Conservation (phyloP, 2,797 vertebrate species). For the Etheostoma nigrum region DNA sequence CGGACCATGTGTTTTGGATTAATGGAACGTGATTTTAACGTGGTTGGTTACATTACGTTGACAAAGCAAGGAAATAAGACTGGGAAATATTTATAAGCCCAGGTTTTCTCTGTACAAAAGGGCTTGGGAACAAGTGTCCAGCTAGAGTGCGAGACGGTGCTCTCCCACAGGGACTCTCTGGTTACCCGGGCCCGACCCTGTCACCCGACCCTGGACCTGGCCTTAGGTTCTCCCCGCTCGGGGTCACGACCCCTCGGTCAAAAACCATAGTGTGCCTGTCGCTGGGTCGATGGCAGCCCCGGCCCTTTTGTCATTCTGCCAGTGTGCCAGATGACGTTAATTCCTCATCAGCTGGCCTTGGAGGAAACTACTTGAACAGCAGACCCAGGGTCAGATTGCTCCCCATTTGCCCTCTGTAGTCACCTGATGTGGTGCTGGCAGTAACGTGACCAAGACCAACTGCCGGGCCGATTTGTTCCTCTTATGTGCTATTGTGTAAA, state of each 20-base stretch:
- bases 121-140: slow-evolving; percentile 58
- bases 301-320: slow-evolving; percentile 53
- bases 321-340: slow-evolving; percentile 74
- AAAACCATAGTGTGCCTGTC: slow-evolving; percentile 74
- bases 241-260: slow-evolving; percentile 70
- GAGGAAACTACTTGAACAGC: slow-evolving; percentile 55
- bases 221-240: slow-evolving; percentile 48
- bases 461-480: slow-evolving; percentile 41
- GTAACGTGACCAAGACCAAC: slow-evolving; percentile 41
- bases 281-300: slow-evolving; percentile 62
- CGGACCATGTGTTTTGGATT: slow-evolving; percentile 36
- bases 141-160: slow-evolving; percentile 17
- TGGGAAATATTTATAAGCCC: slow-evolving; percentile 52
- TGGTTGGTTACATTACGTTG: slow-evolving; percentile 35
- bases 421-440: slow-evolving; percentile 30
- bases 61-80: slow-evolving; percentile 54
- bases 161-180: slow-evolving; percentile 70
- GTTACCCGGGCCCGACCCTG: slow-evolving; percentile 58
- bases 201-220: slow-evolving; percentile 70
- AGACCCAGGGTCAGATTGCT: slow-evolving; percentile 49
- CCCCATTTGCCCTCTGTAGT: slow-evolving; percentile 3
- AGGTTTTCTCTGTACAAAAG: slow-evolving; percentile 42
- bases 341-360: slow-evolving; percentile 66
- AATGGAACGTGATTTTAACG: slow-evolving; percentile 28
- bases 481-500: slow-evolving; percentile 57